These are phyloP conservation scores for Hyla sarda DNA, from an alignment of 2,113 vertebrate genomes.

Conservation along the genomic window DNA sequence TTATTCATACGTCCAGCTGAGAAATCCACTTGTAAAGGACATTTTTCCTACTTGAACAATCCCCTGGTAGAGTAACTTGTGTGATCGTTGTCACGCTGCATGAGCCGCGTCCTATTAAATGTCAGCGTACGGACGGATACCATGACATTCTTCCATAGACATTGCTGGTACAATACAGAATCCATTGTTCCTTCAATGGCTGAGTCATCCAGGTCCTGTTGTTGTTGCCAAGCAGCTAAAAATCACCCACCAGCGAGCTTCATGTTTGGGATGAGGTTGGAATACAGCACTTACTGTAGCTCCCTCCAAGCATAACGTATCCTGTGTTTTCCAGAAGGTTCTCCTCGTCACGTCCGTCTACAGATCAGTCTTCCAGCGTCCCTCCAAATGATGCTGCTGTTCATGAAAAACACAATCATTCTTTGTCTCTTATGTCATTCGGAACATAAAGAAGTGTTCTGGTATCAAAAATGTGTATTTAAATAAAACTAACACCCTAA, in stretches of 20 bases:
- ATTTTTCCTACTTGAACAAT: not conserved
- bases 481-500: no score
- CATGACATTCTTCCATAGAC: not conserved
- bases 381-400: not conserved
- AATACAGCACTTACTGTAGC: not conserved
- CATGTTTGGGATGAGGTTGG: not conserved
- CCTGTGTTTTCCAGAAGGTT: not conserved
- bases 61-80: not conserved
- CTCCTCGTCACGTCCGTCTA: not conserved
- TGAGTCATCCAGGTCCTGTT: constrained; percentile 22
- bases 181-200: constrained; percentile 16
- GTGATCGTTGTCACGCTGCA: not conserved
- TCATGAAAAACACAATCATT: no score
- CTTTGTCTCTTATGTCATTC: no score
- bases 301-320: not conserved
- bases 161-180: constrained; percentile 20
- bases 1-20: not conserved
- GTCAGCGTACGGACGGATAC: not conserved
- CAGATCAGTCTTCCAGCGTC: not conserved
- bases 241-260: constrained; percentile 1
- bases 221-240: constrained; percentile 26
- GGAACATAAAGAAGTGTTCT: no score
- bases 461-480: no score
- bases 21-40: not conserved
- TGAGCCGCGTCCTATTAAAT: not conserved